Percentiles rank a stretch among this genome's conserved stretches.
phyloP scores from a whole-genome alignment of 2,113 vertebrate species.

The Zosterops lateralis region DNA sequence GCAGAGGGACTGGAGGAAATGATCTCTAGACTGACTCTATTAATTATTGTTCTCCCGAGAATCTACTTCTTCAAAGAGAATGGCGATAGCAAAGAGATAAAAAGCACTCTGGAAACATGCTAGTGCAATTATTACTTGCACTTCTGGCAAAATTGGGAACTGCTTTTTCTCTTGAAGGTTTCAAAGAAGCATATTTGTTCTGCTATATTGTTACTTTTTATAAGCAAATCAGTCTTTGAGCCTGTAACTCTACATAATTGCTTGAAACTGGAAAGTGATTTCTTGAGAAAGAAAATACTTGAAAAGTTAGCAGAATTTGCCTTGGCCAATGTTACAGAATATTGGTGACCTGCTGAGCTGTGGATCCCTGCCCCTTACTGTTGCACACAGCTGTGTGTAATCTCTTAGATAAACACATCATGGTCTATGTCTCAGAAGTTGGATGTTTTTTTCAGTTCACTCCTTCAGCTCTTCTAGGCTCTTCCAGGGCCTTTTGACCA shows the following conservation, averaged over 20 bases:
- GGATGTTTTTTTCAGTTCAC: neutral
- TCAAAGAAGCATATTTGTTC: neutral
- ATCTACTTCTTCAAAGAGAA: neutral
- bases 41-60: slow-evolving; percentile 30
- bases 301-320: neutral
- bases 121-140: neutral
- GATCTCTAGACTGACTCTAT: slow-evolving; percentile 38
- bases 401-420: neutral
- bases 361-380: neutral
- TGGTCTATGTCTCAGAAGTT: neutral
- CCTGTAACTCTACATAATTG: neutral
- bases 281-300: neutral
- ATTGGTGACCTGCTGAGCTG: neutral
- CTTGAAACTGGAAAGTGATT: neutral
- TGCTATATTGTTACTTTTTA: neutral
- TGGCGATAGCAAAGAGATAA: neutral
- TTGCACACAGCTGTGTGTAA: neutral
- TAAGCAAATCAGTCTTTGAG: neutral
- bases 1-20: slow-evolving; percentile 10
- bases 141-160: neutral
- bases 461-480: neutral
- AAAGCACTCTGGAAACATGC: neutral
- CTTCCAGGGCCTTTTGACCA: neutral
- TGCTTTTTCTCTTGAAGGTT: neutral
- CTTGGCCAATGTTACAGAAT: neutral